phyloP scores from a whole-genome alignment of 2,113 vertebrate genomes.

The Pheucticus melanocephalus region DNA sequence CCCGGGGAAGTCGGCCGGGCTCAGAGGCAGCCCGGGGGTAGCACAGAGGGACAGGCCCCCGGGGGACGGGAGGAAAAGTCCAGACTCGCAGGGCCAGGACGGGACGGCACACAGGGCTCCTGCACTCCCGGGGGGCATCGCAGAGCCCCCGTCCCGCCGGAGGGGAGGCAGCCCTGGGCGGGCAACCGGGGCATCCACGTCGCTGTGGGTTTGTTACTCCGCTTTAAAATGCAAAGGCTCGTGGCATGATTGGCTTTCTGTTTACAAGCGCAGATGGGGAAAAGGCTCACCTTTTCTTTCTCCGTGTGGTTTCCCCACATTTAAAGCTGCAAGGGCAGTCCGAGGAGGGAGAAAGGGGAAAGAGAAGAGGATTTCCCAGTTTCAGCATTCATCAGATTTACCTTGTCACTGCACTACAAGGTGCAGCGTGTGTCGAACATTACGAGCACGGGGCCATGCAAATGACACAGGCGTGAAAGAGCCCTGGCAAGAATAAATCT shows the following conservation, averaged over 20 bases:
- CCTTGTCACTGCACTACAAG: neutral
- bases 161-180: neutral
- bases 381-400: neutral
- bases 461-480: constrained; percentile 25
- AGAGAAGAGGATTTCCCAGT: neutral
- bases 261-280: neutral
- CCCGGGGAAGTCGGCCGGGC: neutral
- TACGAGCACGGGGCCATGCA: constrained; percentile 21
- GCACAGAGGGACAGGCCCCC: neutral
- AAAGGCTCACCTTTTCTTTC: neutral
- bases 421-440: constrained; percentile 22
- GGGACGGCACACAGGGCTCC: neutral
- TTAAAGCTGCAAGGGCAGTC: neutral
- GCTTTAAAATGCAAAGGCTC: neutral
- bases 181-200: neutral
- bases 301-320: neutral
- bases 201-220: neutral
- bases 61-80: neutral
- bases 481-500: constrained; percentile 54
- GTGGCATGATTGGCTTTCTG: constrained; percentile 1
- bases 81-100: fast-evolving
- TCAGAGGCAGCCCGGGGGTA: neutral
- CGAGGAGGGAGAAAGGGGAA: neutral
- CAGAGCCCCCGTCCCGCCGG: neutral
- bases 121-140: fast-evolving